Percentiles rank a stretch among this genome's conserved stretches.
Conservation (phyloP, 2,888 invertebrate species). For the Cerastis rubricosa region DNA sequence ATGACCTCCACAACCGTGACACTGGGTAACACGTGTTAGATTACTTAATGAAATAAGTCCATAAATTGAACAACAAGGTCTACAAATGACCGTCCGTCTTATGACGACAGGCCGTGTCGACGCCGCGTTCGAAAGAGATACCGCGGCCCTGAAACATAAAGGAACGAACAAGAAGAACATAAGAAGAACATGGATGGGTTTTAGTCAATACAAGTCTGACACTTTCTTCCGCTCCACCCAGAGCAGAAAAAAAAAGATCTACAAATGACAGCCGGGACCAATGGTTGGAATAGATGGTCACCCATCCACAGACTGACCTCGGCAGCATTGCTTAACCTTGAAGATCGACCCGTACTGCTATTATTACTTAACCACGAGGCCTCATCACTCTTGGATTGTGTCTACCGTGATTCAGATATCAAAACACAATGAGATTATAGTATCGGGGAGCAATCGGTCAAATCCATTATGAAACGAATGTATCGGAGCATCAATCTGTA, state of each 20-base stretch:
- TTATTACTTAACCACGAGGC: not conserved
- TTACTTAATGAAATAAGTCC: not conserved
- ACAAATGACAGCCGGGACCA: not conserved
- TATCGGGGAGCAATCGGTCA: constrained; percentile 4
- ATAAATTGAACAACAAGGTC: too few species aligned
- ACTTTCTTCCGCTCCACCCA: too few species aligned
- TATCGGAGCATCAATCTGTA: constrained; percentile 26
- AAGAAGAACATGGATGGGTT: too few species aligned
- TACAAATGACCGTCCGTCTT: not conserved
- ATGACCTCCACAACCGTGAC: not conserved
- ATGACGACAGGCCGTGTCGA: too few species aligned
- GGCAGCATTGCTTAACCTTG: not conserved
- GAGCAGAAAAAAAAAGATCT: too few species aligned
- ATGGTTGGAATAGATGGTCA: not conserved
- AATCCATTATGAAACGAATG: constrained; percentile 9
- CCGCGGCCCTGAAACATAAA: too few species aligned
- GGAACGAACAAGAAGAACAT: too few species aligned
- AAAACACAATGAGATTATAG: constrained; percentile 33
- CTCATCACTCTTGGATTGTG: constrained; percentile 4
- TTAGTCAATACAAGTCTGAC: too few species aligned
- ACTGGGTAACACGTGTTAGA: not conserved
- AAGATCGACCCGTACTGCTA: not conserved
- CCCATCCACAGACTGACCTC: not conserved
- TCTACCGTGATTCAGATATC: not conserved
- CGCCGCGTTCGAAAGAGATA: too few species aligned